These are phyloP conservation scores for Pandemis corylana DNA, from an alignment of 2,888 invertebrate genomes.

Conservation along the genomic window DNA sequence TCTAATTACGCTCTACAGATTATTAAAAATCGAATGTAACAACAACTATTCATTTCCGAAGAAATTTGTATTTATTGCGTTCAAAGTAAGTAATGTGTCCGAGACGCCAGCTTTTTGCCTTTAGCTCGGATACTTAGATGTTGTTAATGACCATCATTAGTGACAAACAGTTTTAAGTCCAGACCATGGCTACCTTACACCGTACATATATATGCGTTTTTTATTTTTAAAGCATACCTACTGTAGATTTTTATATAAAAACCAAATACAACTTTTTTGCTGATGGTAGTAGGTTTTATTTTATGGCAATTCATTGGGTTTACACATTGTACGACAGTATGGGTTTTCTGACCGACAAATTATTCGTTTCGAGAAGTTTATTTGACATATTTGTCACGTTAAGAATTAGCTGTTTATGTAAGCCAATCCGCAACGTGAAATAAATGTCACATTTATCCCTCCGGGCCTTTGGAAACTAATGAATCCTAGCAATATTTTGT, in stretches of 20 bases:
- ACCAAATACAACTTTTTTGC: no score
- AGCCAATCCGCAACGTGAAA: no score
- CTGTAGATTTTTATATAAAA: neutral
- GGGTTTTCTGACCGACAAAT: no score
- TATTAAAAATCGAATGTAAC: neutral
- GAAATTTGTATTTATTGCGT: constrained; percentile 14
- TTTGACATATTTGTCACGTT: no score
- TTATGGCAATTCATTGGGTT: no score
- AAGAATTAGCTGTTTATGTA: no score
- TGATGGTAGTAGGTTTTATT: no score
- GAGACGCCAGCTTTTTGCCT: constrained; percentile 57
- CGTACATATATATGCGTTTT: neutral
- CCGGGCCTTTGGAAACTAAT: no score
- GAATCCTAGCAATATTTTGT: no score
- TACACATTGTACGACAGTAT: no score
- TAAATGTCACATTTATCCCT: no score
- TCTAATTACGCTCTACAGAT: neutral
- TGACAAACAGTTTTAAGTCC: constrained; percentile 18
- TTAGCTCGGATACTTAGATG: constrained; percentile 55
- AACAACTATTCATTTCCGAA: neutral
- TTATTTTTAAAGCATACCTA: neutral
- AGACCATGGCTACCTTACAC: neutral
- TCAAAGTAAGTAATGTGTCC: constrained; percentile 23
- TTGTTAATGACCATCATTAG: constrained; percentile 56
- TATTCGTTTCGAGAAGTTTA: no score